Conservation (phyloP, 2,113 vertebrate genomes). For the Campylomormyrus numenius region DNA sequence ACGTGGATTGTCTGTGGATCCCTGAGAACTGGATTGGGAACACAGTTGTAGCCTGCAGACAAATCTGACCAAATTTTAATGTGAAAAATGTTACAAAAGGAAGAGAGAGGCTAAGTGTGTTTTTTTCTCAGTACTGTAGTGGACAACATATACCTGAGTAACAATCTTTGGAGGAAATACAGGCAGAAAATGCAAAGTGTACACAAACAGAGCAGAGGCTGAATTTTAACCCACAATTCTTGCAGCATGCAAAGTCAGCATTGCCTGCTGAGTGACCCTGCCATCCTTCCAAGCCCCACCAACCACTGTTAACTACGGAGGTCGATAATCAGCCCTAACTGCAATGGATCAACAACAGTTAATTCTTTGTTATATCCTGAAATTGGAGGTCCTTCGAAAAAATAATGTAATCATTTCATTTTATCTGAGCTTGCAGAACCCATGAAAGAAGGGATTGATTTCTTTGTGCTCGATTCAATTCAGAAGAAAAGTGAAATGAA, state of each 20-base stretch:
- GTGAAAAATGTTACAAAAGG: not conserved
- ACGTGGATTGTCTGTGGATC: not conserved
- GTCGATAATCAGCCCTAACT: not conserved
- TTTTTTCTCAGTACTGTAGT: not conserved
- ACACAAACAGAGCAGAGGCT: not conserved
- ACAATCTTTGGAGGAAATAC: not conserved
- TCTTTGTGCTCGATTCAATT: not conserved
- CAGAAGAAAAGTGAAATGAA: not conserved
- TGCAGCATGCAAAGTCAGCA: not conserved
- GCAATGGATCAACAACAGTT: constrained; percentile 6
- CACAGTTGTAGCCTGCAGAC: not conserved
- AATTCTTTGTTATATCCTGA: constrained; percentile 13
- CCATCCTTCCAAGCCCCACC: not conserved
- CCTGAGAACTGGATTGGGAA: not conserved
- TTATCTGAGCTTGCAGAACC: not conserved
- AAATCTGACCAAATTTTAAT: not conserved
- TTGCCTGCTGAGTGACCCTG: not conserved
- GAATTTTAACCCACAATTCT: not conserved
- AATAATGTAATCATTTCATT: not conserved
- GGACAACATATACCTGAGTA: not conserved
- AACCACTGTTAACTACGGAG: not conserved
- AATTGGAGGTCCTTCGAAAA: not conserved
- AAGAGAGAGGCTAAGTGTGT: not conserved
- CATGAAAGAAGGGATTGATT: not conserved
- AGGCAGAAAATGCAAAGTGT: not conserved